A percentile compares a stretch with the other conserved stretches of the same genome.
Evolutionary conservation across 1,140 invertebrate genomes (phyloP).

Genomic region (Nixonia krombeini): DNA sequence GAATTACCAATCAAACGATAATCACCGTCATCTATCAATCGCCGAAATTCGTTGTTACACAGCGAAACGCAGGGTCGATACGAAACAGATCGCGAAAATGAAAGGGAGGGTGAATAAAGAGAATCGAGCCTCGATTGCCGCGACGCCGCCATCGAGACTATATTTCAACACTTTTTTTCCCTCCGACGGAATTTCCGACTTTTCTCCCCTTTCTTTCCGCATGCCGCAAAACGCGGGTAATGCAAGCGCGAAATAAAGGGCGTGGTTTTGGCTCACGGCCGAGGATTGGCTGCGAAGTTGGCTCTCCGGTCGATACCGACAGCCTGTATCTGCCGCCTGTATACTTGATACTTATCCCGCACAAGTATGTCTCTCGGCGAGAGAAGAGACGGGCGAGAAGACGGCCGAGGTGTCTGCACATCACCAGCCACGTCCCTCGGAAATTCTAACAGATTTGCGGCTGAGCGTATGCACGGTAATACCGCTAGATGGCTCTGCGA

Average conservation of each 20-base stretch:
- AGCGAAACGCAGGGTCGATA: constrained; percentile 32
- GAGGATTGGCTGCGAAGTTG: constrained; percentile 71
- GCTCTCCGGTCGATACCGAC: constrained; percentile 70
- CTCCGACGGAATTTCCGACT: constrained; percentile 32
- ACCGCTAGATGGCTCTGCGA: not conserved
- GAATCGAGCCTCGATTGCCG: constrained; percentile 49
- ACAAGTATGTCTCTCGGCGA: constrained; percentile 50
- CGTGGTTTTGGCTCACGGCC: constrained; percentile 70
- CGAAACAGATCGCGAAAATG: constrained; percentile 36
- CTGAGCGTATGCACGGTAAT: constrained; percentile 16
- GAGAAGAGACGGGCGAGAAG: not conserved
- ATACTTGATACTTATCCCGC: constrained; percentile 67
- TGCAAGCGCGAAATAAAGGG: constrained; percentile 71
- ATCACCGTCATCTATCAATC: constrained; percentile 32
- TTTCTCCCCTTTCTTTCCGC: constrained; percentile 46
- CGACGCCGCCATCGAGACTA: constrained; percentile 40
- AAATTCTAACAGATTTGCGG: constrained; percentile 47
- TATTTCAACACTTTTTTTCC: constrained; percentile 34
- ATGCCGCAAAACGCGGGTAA: constrained; percentile 64
- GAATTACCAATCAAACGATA: constrained; percentile 33
- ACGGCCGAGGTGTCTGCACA: constrained; percentile 36
- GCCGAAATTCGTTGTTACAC: not conserved
- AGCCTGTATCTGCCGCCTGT: constrained; percentile 66
- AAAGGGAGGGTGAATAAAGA: constrained; percentile 34
- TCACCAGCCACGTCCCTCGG: constrained; percentile 31